phyloP scores from a whole-genome alignment of 2,888 invertebrate species.

The Melieria picta region DNA sequence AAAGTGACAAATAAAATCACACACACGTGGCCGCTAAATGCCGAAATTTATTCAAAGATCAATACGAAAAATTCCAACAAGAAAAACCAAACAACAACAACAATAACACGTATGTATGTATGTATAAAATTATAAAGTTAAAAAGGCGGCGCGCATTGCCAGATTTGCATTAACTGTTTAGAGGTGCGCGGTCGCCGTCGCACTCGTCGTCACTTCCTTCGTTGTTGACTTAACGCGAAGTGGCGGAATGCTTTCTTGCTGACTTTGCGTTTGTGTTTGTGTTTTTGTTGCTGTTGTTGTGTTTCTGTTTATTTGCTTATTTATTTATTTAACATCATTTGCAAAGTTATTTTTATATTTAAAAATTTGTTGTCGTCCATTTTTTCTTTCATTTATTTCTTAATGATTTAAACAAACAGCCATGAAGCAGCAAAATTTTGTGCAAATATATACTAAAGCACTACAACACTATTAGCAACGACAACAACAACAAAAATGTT shows the following conservation, averaged over 20 bases:
- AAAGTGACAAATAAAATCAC: background rate
- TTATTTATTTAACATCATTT: slow-evolving; percentile 16
- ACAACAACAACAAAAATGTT: no score
- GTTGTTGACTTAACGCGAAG: background rate
- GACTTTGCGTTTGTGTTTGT: background rate
- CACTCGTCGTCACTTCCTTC: no score
- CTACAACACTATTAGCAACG: no score
- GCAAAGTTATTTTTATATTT: slow-evolving; percentile 8
- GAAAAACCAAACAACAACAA: no score
- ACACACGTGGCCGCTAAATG: no score
- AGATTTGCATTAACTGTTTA: slow-evolving; percentile 1
- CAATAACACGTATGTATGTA: no score
- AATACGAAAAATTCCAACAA: no score
- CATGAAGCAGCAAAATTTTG: background rate
- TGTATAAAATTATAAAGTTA: background rate
- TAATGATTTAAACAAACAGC: slow-evolving; percentile 5
- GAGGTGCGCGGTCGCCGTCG: no score
- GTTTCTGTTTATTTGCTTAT: background rate
- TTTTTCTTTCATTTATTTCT: slow-evolving; percentile 1
- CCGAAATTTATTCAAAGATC: no score
- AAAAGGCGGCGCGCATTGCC: background rate
- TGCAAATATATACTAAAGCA: background rate
- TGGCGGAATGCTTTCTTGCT: background rate
- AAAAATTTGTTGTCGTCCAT: background rate
- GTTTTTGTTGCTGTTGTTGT: background rate